Conservation (phyloP, 2,113 vertebrate species). For the Tinamus guttatus region DNA sequence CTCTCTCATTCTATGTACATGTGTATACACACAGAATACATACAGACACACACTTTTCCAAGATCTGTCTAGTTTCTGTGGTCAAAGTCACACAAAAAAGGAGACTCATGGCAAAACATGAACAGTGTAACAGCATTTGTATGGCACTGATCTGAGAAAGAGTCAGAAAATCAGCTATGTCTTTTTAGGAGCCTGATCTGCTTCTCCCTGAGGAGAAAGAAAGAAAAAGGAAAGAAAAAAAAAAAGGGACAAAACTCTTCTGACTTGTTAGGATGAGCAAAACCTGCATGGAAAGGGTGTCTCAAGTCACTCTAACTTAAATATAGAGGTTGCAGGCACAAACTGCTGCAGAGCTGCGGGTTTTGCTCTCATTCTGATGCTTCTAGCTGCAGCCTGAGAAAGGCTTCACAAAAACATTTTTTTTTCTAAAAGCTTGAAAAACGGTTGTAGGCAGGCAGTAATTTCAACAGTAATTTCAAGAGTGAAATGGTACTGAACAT, state of each 20-base stretch:
- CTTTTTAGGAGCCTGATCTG: background rate
- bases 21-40: background rate
- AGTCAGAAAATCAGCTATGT: background rate
- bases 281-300: background rate
- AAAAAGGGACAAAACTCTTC: background rate
- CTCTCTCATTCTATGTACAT: background rate
- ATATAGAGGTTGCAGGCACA: conserved; percentile 16
- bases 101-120: conserved; percentile 14
- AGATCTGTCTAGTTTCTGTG: conserved; percentile 43
- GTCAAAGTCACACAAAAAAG: conserved; percentile 13
- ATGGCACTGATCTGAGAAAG: background rate
- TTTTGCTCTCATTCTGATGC: conserved; percentile 53
- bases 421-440: conserved; percentile 79
- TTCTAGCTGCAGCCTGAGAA: conserved; percentile 69
- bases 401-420: conserved; percentile 76
- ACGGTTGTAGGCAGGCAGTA: conserved; percentile 76
- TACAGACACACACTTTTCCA: background rate
- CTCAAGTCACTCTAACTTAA: conserved; percentile 1
- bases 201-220: background rate
- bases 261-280: conserved; percentile 16
- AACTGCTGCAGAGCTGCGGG: conserved; percentile 43
- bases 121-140: background rate
- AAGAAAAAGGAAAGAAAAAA: background rate
- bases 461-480: conserved; percentile 77
- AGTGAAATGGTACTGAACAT: conserved; percentile 74